phyloP scores from a whole-genome alignment of 2,797 vertebrate genomes.

The Corythornis leucogaster region DNA sequence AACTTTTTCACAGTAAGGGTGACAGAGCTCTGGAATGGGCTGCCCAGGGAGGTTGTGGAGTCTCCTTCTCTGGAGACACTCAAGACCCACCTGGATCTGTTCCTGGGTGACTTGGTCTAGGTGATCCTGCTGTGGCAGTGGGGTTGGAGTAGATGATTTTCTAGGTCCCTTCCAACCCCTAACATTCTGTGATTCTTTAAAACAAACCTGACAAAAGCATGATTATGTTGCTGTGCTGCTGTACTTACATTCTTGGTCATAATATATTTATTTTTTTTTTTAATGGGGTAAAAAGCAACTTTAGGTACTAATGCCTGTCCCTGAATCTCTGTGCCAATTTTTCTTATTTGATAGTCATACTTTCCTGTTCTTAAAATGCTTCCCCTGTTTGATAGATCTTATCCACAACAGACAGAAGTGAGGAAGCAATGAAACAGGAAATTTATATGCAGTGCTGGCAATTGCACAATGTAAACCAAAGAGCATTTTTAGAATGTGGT shows the following conservation, averaged over 20 bases:
- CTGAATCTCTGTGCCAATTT: slow-evolving; percentile 7
- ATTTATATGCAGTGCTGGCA: background rate
- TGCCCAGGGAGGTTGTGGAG: no score
- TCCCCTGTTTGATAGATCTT: background rate
- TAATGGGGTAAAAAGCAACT: background rate
- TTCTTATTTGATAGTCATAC: slow-evolving; percentile 12
- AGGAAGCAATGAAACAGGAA: slow-evolving; percentile 12
- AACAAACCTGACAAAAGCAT: background rate
- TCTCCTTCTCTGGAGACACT: no score
- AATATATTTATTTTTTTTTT: background rate
- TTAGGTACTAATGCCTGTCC: background rate
- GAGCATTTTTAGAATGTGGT: background rate
- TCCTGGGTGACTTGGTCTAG: no score
- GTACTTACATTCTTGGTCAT: background rate
- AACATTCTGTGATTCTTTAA: background rate
- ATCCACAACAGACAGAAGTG: background rate
- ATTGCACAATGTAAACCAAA: background rate
- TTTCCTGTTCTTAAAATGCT: slow-evolving; percentile 16
- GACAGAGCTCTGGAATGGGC: no score
- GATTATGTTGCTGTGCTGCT: background rate
- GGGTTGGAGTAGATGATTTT: no score
- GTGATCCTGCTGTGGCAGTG: no score
- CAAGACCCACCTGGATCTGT: no score
- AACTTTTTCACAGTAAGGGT: no score
- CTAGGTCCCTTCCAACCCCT: no score